Conservation (phyloP, 2,888 invertebrate genomes). For the Euplexia lucipara region DNA sequence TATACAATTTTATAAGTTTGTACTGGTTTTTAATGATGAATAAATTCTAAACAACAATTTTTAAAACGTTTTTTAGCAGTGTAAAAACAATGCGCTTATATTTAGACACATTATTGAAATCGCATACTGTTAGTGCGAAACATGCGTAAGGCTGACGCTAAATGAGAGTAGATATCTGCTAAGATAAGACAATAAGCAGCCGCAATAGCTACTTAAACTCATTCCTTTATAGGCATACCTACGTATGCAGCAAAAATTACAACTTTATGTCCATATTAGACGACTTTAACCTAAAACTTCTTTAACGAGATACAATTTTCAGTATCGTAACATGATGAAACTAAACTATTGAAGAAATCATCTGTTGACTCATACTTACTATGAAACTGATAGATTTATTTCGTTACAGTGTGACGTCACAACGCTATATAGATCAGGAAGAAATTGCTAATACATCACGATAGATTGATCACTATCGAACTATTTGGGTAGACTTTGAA, state of each 20-base stretch:
- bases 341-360: slow-evolving; percentile 44
- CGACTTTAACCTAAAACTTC: neutral
- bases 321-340: slow-evolving; percentile 38
- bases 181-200: neutral
- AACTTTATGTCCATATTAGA: neutral
- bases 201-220: no score
- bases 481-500: slow-evolving; percentile 15
- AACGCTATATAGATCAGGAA: slow-evolving; percentile 43
- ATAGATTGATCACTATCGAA: slow-evolving; percentile 21
- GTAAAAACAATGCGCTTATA: no score
- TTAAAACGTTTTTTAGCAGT: no score
- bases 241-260: slow-evolving; percentile 23
- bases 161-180: no score
- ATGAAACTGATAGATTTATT: slow-evolving; percentile 57
- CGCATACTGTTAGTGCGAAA: no score
- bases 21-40: no score
- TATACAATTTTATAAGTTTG: no score
- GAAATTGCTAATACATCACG: slow-evolving; percentile 46
- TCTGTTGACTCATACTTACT: slow-evolving; percentile 52
- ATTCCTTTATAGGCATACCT: no score
- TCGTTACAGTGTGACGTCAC: slow-evolving; percentile 61
- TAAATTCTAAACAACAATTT: no score
- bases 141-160: no score
- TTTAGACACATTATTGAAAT: no score
- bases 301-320: neutral